phyloP scores from a whole-genome alignment of 2,797 vertebrate genomes.

The Eremophila alpestris region DNA sequence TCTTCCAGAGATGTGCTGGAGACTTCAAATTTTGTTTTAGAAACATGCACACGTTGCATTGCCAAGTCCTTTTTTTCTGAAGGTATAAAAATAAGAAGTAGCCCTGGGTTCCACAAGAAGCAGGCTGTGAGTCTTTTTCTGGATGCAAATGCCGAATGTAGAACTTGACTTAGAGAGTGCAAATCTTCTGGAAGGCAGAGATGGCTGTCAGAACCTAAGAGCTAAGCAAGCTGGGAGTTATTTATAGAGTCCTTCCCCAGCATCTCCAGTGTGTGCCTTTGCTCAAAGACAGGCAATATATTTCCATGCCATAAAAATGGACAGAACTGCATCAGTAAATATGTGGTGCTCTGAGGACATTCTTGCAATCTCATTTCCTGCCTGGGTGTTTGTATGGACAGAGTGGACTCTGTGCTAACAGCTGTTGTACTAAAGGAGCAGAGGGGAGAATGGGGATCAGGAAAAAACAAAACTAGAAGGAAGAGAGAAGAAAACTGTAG shows the following conservation, averaged over 20 bases:
- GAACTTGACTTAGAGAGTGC: neutral
- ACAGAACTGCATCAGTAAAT: neutral
- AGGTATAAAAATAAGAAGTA: neutral
- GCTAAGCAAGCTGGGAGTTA: neutral
- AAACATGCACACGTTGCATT: neutral
- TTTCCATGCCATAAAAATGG: neutral
- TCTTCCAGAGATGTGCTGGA: neutral
- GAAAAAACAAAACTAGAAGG: neutral
- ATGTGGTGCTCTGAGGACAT: accelerated
- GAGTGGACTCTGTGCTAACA: neutral
- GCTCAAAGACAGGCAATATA: neutral
- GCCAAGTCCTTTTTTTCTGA: neutral
- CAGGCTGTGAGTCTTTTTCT: neutral
- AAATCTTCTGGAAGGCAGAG: neutral
- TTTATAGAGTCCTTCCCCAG: neutral
- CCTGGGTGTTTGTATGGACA: neutral
- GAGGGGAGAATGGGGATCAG: neutral
- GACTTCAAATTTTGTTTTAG: neutral
- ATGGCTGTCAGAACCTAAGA: neutral
- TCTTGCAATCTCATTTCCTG: neutral
- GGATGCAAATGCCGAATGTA: neutral
- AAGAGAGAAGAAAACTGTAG: neutral
- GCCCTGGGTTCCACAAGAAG: neutral
- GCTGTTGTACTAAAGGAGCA: neutral
- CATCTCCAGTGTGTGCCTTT: neutral